Percentiles rank a stretch among this genome's conserved stretches.
These are phyloP conservation scores for Latrodectus hesperus DNA, from an alignment of 2,888 invertebrate species.

Conservation along the genomic window DNA sequence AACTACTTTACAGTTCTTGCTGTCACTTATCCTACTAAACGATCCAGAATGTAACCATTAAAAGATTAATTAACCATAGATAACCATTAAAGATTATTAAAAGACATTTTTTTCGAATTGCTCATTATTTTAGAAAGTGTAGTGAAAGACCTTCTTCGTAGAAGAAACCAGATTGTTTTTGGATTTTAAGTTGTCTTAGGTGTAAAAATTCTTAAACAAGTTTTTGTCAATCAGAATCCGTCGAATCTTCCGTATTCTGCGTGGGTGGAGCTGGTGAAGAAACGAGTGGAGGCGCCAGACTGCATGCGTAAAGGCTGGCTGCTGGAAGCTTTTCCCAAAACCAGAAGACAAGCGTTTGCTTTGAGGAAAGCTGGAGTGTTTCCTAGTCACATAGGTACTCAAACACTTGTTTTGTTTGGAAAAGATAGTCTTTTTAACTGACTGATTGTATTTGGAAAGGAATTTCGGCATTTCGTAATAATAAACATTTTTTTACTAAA, in stretches of 20 bases:
- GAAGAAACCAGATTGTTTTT: background rate
- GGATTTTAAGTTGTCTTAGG: background rate
- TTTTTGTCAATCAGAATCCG: background rate
- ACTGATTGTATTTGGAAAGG: too few species aligned
- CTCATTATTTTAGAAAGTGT: background rate
- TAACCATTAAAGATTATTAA: background rate
- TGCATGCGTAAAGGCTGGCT: slow-evolving; percentile 46
- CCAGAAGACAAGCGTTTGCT: slow-evolving; percentile 31
- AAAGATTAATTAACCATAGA: background rate
- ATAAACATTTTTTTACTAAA: too few species aligned
- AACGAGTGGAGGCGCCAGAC: slow-evolving; percentile 18
- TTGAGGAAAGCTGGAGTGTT: slow-evolving; percentile 42
- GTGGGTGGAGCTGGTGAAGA: slow-evolving; percentile 9
- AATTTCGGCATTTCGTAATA: too few species aligned
- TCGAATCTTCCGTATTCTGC: background rate
- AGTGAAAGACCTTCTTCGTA: background rate
- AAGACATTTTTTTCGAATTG: background rate
- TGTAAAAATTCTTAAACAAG: too few species aligned
- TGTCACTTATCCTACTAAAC: too few species aligned
- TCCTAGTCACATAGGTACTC: slow-evolving; percentile 43
- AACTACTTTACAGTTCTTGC: too few species aligned
- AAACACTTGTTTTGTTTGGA: too few species aligned
- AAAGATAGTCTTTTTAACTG: too few species aligned
- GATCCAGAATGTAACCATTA: too few species aligned
- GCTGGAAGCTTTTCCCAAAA: slow-evolving; percentile 45